phyloP scores from a whole-genome alignment of 2,888 invertebrate genomes.

The Globia sparganii region DNA sequence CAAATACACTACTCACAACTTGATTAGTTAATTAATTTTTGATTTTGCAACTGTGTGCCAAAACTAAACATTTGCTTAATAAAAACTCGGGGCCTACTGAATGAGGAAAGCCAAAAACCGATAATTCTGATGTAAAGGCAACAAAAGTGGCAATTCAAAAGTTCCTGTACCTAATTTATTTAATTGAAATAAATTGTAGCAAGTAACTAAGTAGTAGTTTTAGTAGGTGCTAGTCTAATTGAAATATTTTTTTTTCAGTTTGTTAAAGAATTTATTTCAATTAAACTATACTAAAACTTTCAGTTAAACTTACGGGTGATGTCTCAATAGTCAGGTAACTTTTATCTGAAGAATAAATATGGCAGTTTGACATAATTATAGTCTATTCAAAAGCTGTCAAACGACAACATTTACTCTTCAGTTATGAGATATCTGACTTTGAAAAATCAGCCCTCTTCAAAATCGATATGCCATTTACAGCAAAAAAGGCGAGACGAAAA shows the following conservation, averaged over 20 bases:
- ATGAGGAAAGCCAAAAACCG: neutral
- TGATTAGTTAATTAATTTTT: no score
- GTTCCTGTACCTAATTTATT: neutral
- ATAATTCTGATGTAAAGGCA: neutral
- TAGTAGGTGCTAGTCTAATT: no score
- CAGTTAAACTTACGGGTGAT: neutral
- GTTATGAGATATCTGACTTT: neutral
- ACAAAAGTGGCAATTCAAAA: neutral
- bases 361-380: neutral
- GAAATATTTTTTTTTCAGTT: neutral
- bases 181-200: neutral
- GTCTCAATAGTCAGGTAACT: no score
- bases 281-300: neutral
- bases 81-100: neutral
- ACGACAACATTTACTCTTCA: neutral
- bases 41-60: neutral
- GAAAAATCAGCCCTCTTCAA: neutral
- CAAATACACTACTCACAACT: no score
- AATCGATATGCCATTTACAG: neutral
- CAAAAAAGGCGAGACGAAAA: slow-evolving; percentile 15
- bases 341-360: neutral
- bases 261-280: neutral
- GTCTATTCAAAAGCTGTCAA: neutral
- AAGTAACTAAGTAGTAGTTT: neutral
- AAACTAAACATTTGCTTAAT: neutral